Base-by-base conservation (phyloP, 2,797 vertebrate species). In the Diplodus sargus region DNA sequence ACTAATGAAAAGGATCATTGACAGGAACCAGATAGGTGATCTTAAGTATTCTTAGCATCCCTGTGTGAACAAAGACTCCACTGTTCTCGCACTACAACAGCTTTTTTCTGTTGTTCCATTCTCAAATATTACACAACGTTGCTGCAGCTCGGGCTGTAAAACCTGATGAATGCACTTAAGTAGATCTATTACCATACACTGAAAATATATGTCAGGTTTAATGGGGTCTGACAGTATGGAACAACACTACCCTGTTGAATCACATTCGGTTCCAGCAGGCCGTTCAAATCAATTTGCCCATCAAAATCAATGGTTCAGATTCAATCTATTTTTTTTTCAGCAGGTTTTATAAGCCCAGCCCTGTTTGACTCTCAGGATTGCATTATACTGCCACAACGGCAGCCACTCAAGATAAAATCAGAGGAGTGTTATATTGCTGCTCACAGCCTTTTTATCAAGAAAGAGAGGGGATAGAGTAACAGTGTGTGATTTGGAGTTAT, bases 1-100 rank as follows among this genome's bases (percentile, higher is more conserved):
- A 57, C 82, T 88, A 89, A 92, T 92, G 84, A 90, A 87, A 87
- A 70, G 78, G 85, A 86, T 90, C 87, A 87, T 74, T 87, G 79
- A 83, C 74, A 71, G 85, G 84, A 77, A 65, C 30, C 74, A 83
- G 78, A 90, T 78, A 79, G 75, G 65, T 84, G 84, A 87, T 90
- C 79, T 76, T 67, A 85, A 83, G 77, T 78, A 79, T 85, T 75
- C 84, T 82, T 56, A 77, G 65, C 65, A 23, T 52, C 56, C 7
- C 57, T 61, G 47, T 7, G 69, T 73, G 82, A 86, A 82, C 71
- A 86, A 79, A 78, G 74, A 64, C 65, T 84, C 60, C 25, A 60
- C 23, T 78, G 48, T 82, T 85, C 64, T 70, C 3, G 1, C 20
- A 23, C 56, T 73, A 16, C 16, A 56, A 51, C 18, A 6, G 47